phyloP scores from a whole-genome alignment of 2,797 vertebrate species.

The Betta splendens region DNA sequence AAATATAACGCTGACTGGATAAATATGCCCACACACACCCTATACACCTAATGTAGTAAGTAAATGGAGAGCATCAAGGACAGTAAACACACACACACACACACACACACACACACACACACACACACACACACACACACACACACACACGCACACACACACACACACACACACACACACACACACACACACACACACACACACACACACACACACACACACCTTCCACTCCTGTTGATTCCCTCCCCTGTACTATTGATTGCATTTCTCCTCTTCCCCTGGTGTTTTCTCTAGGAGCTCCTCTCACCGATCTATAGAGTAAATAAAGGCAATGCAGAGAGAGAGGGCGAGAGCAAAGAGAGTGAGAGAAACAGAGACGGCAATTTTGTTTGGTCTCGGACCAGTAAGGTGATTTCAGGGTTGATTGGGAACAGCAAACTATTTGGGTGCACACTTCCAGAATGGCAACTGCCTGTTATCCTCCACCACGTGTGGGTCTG shows the following conservation, averaged over 20 bases:
- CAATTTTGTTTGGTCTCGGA: conserved; percentile 60
- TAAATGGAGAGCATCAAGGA: conserved; percentile 56
- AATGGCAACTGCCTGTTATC: conserved; percentile 48
- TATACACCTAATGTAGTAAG: conserved; percentile 31
- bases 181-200: conserved; percentile 7
- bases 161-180: conserved; percentile 13
- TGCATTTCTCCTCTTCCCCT: conserved; percentile 74
- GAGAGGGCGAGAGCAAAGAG: conserved; percentile 17
- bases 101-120: too few species aligned
- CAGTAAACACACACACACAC: conserved; percentile 39
- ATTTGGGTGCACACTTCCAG: conserved; percentile 63
- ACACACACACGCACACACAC: conserved; percentile 19
- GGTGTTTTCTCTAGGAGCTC: conserved; percentile 76
- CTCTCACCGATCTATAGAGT: conserved; percentile 75
- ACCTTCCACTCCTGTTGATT: conserved; percentile 63
- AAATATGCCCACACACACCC: conserved; percentile 15
- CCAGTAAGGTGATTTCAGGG: conserved; percentile 80
- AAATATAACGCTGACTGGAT: conserved; percentile 6
- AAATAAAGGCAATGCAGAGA: conserved; percentile 72
- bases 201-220: conserved; percentile 19
- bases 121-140: conserved; percentile 4
- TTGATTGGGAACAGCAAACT: conserved; percentile 80
- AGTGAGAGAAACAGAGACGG: conserved; percentile 11
- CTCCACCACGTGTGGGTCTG: conserved; percentile 19
- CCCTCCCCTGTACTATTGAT: conserved; percentile 75